Evolutionary conservation across 2,888 invertebrate genomes (phyloP).

Genomic region (Tenodera sinensis): DNA sequence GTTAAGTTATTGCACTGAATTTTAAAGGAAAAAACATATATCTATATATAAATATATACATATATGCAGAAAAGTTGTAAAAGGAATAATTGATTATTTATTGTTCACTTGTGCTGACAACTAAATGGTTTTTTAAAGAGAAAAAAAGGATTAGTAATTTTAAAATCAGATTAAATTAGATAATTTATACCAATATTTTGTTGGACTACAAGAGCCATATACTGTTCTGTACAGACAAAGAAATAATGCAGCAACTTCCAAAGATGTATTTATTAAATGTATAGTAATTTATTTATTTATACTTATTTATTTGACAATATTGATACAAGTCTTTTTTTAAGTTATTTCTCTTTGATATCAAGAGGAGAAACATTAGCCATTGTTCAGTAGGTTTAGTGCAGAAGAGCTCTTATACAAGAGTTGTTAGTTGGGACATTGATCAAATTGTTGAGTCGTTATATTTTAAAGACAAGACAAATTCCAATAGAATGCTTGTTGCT

Average conservation of each 20-base stretch:
- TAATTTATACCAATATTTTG: not conserved
- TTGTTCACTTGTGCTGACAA: not conserved
- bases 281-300: constrained; percentile 3
- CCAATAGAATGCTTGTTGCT: not conserved
- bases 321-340: constrained; percentile 1
- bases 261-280: constrained; percentile 8
- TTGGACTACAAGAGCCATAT: not conserved
- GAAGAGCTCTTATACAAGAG: not conserved
- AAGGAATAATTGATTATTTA: not conserved
- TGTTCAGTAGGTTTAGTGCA: constrained; percentile 3
- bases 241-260: not conserved
- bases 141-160: not conserved
- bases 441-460: not conserved
- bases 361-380: constrained; percentile 3
- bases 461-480: not conserved
- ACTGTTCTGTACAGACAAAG: not conserved
- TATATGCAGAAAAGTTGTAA: not conserved
- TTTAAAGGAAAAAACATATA: not conserved
- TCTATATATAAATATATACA: not conserved
- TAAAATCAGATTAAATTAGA: not conserved
- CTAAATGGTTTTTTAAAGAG: not conserved
- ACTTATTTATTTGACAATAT: not conserved
- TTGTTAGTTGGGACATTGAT: not conserved
- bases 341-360: not conserved
- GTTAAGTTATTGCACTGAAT: not conserved